Percentiles rank a stretch among this genome's conserved stretches.
Evolutionary conservation across 2,888 invertebrate species (phyloP).

Genomic region (Schrankia costaestrigalis): DNA sequence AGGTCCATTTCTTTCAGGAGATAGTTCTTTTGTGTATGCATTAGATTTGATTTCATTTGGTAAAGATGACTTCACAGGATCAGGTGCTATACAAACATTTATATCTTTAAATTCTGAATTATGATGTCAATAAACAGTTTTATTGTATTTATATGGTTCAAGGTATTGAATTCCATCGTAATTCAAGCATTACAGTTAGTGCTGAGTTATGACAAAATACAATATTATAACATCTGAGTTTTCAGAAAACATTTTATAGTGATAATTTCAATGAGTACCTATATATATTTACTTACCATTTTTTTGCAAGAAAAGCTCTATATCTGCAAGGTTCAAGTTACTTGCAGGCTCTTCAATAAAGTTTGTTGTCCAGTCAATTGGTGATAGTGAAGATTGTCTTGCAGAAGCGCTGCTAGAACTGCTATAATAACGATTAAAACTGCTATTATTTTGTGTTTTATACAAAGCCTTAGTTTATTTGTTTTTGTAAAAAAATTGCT

Average conservation of each 20-base stretch:
- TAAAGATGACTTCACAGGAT: constrained; percentile 18
- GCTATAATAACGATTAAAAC: constrained; percentile 4
- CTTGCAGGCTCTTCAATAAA: constrained; percentile 57
- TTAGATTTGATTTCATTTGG: too few species aligned
- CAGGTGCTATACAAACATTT: constrained; percentile 34
- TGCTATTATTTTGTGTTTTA: too few species aligned
- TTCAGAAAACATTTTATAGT: neutral
- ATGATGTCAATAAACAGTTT: neutral
- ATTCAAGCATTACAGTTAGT: neutral
- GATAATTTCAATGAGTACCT: neutral
- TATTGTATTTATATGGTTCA: too few species aligned
- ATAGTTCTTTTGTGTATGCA: constrained; percentile 22
- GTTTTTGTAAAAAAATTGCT: too few species aligned
- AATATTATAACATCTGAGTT: too few species aligned
- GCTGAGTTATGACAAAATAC: too few species aligned
- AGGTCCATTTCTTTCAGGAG: constrained; percentile 51
- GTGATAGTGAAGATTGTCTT: constrained; percentile 61
- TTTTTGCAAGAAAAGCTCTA: constrained; percentile 69
- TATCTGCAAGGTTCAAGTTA: constrained; percentile 65
- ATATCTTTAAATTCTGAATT: neutral
- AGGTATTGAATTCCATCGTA: too few species aligned
- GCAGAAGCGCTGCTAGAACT: constrained; percentile 52
- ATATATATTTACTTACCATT: constrained; percentile 38
- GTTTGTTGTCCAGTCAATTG: constrained; percentile 57
- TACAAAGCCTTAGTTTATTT: too few species aligned